phyloP scores from a whole-genome alignment of 2,113 vertebrate species.

The Carollia perspicillata region DNA sequence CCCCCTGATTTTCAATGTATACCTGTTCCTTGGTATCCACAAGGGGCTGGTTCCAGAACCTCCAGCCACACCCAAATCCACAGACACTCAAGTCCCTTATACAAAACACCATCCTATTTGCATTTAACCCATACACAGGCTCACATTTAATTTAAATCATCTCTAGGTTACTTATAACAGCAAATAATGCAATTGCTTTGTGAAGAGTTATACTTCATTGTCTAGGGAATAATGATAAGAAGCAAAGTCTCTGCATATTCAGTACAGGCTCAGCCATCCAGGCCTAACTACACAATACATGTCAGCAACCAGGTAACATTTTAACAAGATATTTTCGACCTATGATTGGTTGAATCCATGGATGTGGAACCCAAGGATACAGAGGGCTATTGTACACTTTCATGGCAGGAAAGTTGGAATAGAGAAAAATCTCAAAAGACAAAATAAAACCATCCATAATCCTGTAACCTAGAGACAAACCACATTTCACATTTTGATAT shows the following conservation, averaged over 20 bases:
- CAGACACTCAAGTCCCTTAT: neutral
- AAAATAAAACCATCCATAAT: neutral
- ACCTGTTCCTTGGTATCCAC: neutral
- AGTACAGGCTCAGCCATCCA: too few species aligned
- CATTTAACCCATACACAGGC: neutral
- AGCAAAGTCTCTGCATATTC: neutral
- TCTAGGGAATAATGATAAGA: neutral
- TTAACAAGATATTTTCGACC: neutral
- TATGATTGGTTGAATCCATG: neutral
- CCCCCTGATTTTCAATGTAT: constrained; percentile 1
- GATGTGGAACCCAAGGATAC: neutral
- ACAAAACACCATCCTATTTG: neutral
- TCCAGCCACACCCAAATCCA: neutral
- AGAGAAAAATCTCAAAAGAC: neutral
- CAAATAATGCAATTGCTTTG: neutral
- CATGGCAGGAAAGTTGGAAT: neutral
- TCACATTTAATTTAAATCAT: neutral
- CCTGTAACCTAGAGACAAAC: neutral
- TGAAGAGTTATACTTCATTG: neutral
- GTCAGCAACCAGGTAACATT: neutral
- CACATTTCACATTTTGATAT: neutral
- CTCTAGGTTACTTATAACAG: neutral
- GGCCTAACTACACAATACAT: neutral
- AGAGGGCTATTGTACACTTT: neutral
- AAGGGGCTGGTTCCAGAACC: neutral